A percentile compares a stretch with the other conserved stretches of the same genome.
Conservation (phyloP, 2,113 vertebrate species). For the Thomomys bottae region DNA sequence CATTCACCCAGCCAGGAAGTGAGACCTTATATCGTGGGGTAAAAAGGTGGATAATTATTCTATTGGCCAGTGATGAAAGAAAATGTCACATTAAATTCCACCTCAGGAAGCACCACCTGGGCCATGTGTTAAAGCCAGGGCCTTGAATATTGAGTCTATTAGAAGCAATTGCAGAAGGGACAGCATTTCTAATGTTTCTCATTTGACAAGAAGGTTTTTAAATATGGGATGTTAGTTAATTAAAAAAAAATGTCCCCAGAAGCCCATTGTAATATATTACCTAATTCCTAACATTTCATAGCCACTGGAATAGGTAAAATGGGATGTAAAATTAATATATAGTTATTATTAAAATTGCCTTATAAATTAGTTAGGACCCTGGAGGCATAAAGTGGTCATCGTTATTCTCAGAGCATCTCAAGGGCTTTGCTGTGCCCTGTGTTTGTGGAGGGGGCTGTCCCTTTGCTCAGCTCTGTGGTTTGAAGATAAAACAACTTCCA, state of each 20-base stretch:
- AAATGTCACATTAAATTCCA: constrained; percentile 75
- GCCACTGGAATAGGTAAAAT: constrained; percentile 75
- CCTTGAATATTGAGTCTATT: constrained; percentile 74
- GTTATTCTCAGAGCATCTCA: constrained; percentile 67
- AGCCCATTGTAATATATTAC: constrained; percentile 79
- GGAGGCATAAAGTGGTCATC: constrained; percentile 67
- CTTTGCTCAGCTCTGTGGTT: background rate
- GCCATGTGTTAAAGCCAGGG: constrained; percentile 65
- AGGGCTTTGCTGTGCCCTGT: constrained; percentile 39
- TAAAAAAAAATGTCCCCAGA: constrained; percentile 83
- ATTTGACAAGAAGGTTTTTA: constrained; percentile 80
- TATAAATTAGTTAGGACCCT: constrained; percentile 79
- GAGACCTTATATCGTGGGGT: no score
- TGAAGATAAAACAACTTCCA: background rate
- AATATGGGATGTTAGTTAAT: constrained; percentile 80
- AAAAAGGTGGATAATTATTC: background rate
- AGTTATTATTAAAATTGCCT: constrained; percentile 82
- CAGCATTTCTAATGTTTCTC: constrained; percentile 75
- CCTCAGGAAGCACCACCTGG: constrained; percentile 43
- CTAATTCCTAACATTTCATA: constrained; percentile 73
- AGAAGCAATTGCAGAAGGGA: constrained; percentile 79
- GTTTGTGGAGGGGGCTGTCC: constrained; percentile 26
- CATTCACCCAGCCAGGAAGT: no score
- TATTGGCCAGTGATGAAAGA: constrained; percentile 55
- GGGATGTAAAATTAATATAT: constrained; percentile 81